Percentiles rank a stretch among this genome's conserved stretches.
phyloP scores from a whole-genome alignment of 2,797 vertebrate species.

The Zenarchopterus dispar region DNA sequence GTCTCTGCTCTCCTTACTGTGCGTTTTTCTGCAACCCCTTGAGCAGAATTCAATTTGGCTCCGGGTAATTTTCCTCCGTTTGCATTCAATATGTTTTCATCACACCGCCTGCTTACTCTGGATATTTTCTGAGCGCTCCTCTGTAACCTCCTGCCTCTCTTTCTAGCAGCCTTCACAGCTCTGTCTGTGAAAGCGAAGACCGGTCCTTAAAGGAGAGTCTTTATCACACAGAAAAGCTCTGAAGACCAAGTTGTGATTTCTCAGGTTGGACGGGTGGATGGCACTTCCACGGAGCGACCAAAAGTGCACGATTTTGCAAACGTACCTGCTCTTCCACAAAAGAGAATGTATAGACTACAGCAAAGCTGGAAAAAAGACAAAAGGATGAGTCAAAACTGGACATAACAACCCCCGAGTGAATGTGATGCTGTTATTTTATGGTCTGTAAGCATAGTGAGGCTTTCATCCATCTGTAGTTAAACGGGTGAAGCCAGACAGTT shows the following conservation, averaged over 20 bases:
- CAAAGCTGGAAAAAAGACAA: conserved; percentile 17
- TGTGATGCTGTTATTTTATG: conserved; percentile 21
- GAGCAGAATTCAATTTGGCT: conserved; percentile 72
- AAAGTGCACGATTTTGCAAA: no score
- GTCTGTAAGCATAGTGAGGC: conserved; percentile 13
- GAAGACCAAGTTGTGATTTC: conserved; percentile 30
- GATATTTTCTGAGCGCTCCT: conserved; percentile 44
- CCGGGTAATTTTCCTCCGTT: conserved; percentile 63
- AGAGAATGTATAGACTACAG: conserved; percentile 8
- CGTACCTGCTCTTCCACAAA: no score
- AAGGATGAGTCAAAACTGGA: conserved; percentile 26
- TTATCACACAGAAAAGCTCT: conserved; percentile 67
- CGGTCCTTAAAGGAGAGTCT: conserved; percentile 62
- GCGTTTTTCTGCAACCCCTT: conserved; percentile 45
- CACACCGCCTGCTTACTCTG: conserved; percentile 63
- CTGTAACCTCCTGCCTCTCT: not conserved
- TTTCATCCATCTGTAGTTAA: not conserved
- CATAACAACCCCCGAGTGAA: conserved; percentile 18
- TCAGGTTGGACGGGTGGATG: conserved; percentile 68
- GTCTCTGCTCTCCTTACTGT: conserved; percentile 20
- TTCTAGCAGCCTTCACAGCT: not conserved
- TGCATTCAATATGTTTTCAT: conserved; percentile 70
- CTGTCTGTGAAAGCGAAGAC: conserved; percentile 60
- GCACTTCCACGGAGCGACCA: conserved; percentile 43
- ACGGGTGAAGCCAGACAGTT: conserved; percentile 10